Conservation (phyloP, 2,888 invertebrate species). For the Muschampia staudingeri region DNA sequence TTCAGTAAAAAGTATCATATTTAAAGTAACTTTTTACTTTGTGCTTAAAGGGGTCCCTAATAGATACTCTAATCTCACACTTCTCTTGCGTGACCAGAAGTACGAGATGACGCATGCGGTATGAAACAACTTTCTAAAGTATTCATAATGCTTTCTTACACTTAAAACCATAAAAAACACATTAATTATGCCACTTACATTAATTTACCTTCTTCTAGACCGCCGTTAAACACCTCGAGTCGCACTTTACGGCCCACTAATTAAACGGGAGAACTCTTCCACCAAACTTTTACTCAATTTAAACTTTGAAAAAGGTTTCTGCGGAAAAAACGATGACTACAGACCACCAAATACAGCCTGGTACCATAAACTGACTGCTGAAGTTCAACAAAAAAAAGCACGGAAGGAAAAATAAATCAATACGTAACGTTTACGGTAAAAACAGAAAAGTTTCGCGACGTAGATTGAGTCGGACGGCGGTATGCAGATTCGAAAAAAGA, state of each 20-base stretch:
- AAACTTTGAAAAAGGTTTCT: conserved; percentile 31
- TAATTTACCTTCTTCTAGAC: conserved; percentile 11
- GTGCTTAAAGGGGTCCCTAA: too few relatives aligned
- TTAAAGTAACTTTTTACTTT: too few relatives aligned
- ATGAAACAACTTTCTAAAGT: not conserved
- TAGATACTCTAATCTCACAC: too few relatives aligned
- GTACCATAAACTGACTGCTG: conserved; percentile 64
- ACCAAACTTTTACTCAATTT: conserved; percentile 40
- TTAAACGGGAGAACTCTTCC: conserved; percentile 41
- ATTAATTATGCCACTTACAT: not conserved
- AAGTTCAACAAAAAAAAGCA: conserved; percentile 60
- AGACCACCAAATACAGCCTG: conserved; percentile 67
- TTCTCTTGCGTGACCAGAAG: too few relatives aligned
- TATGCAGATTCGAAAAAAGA: conserved; percentile 23
- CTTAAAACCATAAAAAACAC: not conserved
- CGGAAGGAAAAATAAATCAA: conserved; percentile 69
- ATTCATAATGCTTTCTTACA: not conserved
- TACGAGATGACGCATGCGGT: not conserved
- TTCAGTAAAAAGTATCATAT: too few relatives aligned
- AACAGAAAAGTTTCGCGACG: conserved; percentile 65
- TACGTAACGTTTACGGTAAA: conserved; percentile 65
- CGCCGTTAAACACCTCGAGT: conserved; percentile 18
- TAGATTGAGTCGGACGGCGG: conserved; percentile 47
- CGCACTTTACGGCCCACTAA: conserved; percentile 15
- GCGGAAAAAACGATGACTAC: conserved; percentile 39